Evolutionary conservation across 2,888 invertebrate genomes (phyloP).

Genomic region (Teleogryllus oceanicus): DNA sequence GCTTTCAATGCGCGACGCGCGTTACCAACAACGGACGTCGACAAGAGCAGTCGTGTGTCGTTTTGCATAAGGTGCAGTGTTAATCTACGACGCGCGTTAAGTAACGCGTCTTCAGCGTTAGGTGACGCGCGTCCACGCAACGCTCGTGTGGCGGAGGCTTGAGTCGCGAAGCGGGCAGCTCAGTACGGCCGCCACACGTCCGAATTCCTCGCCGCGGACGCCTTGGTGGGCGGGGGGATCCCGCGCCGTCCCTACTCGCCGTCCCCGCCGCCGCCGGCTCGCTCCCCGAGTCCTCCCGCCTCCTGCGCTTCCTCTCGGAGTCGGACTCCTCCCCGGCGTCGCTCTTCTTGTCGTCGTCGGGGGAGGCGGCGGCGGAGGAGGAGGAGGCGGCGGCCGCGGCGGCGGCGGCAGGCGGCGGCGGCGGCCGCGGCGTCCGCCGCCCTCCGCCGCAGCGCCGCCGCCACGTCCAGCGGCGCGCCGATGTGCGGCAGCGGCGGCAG

Average conservation of each 20-base stretch:
- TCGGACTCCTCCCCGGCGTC: constrained; percentile 31
- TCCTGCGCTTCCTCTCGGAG: constrained; percentile 28
- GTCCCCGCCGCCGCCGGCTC: constrained; percentile 22
- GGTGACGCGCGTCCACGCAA: no score
- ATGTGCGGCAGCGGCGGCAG: constrained; percentile 39
- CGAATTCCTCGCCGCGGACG: constrained; percentile 53
- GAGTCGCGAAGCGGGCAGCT: neutral
- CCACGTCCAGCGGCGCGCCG: constrained; percentile 41
- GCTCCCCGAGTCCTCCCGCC: constrained; percentile 33
- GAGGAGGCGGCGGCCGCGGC: constrained; percentile 25
- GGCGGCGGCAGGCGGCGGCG: neutral
- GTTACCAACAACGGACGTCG: no score
- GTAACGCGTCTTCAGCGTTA: no score
- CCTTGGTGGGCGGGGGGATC: constrained; percentile 46
- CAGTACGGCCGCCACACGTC: constrained; percentile 78
- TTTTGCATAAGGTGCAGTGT: no score
- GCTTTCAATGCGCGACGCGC: no score
- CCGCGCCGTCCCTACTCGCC: constrained; percentile 38
- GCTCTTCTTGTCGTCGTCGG: constrained; percentile 37
- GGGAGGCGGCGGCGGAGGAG: constrained; percentile 10
- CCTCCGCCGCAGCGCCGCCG: constrained; percentile 41
- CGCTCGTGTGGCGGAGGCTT: neutral
- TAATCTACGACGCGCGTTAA: no score
- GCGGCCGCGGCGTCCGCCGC: constrained; percentile 34
- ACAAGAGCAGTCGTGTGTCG: no score